A percentile compares a stretch with the other conserved stretches of the same genome.
These are phyloP conservation scores for Sebastiscus albofasciatus DNA, from an alignment of 2,797 vertebrate species.

Conservation along the genomic window DNA sequence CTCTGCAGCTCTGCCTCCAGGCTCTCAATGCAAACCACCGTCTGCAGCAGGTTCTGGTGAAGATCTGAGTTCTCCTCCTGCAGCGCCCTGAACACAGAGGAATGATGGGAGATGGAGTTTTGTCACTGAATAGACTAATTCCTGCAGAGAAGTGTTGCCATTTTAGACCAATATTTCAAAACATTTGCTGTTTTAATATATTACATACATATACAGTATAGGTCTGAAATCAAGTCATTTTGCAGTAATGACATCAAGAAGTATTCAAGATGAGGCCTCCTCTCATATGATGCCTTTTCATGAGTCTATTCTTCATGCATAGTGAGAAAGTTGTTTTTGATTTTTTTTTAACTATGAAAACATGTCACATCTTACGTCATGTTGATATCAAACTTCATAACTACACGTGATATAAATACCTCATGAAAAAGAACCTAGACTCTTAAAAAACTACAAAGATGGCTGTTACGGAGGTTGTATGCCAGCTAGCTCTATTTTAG, in stretches of 20 bases:
- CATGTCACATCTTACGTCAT: not conserved
- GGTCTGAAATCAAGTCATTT: not conserved
- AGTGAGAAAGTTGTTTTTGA: not conserved
- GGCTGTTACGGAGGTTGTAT: not conserved
- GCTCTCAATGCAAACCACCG: constrained; percentile 83
- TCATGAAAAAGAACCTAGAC: not conserved
- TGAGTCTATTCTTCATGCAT: not conserved
- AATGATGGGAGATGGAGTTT: constrained; percentile 9
- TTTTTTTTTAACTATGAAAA: not conserved
- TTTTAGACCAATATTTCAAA: not conserved
- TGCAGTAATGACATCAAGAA: not conserved
- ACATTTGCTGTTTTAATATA: not conserved
- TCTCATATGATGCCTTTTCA: not conserved
- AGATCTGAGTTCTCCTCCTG: constrained; percentile 82
- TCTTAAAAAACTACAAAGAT: not conserved
- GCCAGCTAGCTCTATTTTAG: not conserved
- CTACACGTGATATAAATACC: not conserved
- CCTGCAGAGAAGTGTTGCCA: not conserved
- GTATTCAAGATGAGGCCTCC: not conserved
- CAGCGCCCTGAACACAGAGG: constrained; percentile 68
- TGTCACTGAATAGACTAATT: not conserved
- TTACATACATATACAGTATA: not conserved
- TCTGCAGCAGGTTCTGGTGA: constrained; percentile 83
- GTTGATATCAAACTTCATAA: not conserved
- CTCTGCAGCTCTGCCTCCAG: constrained; percentile 81